Evolutionary conservation across 2,797 vertebrate species (phyloP), one percentile per base, ranked within the genome.

Genomic region (Hypotaenidia philippensis): DNA sequence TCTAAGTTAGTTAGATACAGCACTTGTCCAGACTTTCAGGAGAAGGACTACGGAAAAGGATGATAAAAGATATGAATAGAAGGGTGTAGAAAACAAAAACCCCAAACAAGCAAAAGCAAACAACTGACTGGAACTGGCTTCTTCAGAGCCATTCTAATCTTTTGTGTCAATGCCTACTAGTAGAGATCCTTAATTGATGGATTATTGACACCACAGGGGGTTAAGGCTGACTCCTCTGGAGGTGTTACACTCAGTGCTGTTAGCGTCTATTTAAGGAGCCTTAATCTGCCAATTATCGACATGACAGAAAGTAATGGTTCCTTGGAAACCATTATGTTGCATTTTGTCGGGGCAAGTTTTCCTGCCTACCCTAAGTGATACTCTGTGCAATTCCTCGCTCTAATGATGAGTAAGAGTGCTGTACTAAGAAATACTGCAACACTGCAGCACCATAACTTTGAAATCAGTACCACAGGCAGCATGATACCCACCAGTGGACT

Each of bases 131-230:
- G 50, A 90, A 53, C 29, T 38, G 74, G 36, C 34, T 96, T 29
- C 71, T 74, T 34, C 53, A 92, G 55, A 89, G 10, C 15, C 64
- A 49, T 87, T 84, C 76, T 97, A 92, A 96, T 74, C 56, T 92
- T 53, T 92, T 93, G 56, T 71, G 84, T 85, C 72, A 87, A 85
- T 77, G 72, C 40, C 71, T 77, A 47, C 77, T 87, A 69, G 89
- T 75, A 96, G 71, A 92, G 83, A 49, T 34, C n/a, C 75, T 96
- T 95, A 96, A 97, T 40, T 95, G 96, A 97, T 91, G 87, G 91
- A 76, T 96, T 96, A 97, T 97, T 96, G 95, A 96, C 92, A 95
- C 65, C 89, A 61, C 50, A 86, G 40, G 85, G 7, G 34, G 57
- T 44, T 76, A 87, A 41, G 45, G 45, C 45, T 1, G 27, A 57